These are phyloP conservation scores for Nasonia oneida DNA, from an alignment of 2,888 invertebrate genomes.

Conservation along the genomic window DNA sequence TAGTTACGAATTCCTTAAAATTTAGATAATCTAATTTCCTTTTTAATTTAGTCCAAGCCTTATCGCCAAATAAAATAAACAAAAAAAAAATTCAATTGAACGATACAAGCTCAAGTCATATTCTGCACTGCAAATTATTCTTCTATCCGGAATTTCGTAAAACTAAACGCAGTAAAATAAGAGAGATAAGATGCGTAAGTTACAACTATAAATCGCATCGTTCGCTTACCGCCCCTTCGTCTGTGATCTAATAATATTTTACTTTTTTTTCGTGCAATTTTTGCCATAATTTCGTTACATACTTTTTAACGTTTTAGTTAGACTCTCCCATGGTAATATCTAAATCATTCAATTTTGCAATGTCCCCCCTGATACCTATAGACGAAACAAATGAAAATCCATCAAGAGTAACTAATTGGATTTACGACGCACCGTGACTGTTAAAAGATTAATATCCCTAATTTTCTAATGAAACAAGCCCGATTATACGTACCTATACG, in stretches of 20 bases:
- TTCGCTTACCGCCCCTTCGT: constrained; percentile 58
- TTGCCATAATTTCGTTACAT: constrained; percentile 36
- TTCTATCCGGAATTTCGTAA: constrained; percentile 34
- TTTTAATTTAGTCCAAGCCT: background rate
- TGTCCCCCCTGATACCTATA: constrained; percentile 61
- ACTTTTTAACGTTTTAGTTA: constrained; percentile 46
- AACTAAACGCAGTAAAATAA: constrained; percentile 54
- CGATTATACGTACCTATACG: constrained; percentile 64
- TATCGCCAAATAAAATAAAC: constrained; percentile 8
- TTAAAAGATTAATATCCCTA: constrained; percentile 64
- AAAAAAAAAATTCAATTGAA: background rate
- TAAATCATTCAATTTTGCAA: constrained; percentile 56
- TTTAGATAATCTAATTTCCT: constrained; percentile 18
- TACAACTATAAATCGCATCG: constrained; percentile 58
- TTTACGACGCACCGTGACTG: constrained; percentile 56
- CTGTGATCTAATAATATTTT: constrained; percentile 7
- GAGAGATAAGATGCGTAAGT: constrained; percentile 61
- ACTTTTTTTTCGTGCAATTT: background rate
- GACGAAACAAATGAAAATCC: constrained; percentile 57
- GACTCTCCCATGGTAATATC: constrained; percentile 41
- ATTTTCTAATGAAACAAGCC: constrained; percentile 66
- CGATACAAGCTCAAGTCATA: constrained; percentile 7
- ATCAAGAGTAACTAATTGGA: constrained; percentile 49
- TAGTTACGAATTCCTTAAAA: constrained; percentile 20
- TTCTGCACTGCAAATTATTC: constrained; percentile 4